phyloP scores from a whole-genome alignment of 2,888 invertebrate species.

The Trimorus sp. region DNA sequence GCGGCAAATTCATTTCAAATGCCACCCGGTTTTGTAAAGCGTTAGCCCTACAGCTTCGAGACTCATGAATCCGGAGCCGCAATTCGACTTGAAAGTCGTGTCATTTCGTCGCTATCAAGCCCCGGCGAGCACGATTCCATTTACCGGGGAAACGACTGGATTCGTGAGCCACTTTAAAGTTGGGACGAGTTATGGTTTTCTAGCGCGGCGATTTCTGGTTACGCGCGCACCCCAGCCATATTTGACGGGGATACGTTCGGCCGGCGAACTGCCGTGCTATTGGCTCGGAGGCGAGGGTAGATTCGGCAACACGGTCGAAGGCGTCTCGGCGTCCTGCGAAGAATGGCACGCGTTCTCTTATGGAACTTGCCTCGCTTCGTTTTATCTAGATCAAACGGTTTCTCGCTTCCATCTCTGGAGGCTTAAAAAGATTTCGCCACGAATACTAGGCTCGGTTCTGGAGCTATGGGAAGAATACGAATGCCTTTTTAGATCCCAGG shows the following conservation, averaged over 20 bases:
- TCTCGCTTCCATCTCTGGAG: slow-evolving; percentile 11
- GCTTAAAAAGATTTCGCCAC: slow-evolving; percentile 2
- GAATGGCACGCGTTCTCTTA: slow-evolving; percentile 78
- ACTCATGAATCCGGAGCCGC: slow-evolving; percentile 56
- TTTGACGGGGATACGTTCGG: slow-evolving; percentile 71
- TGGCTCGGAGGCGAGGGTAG: slow-evolving; percentile 60
- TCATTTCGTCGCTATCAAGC: slow-evolving; percentile 48
- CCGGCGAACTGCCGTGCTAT: slow-evolving; percentile 57
- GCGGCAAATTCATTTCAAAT: slow-evolving; percentile 64
- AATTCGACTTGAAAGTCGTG: slow-evolving; percentile 55
- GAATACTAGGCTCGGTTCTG: too few relatives aligned
- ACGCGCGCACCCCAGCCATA: slow-evolving; percentile 77
- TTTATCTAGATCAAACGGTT: slow-evolving; percentile 8
- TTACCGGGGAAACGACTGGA: slow-evolving; percentile 59
- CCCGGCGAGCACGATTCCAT: slow-evolving; percentile 56
- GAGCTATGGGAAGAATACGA: too few relatives aligned
- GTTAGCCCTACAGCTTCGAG: slow-evolving; percentile 57
- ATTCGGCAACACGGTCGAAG: slow-evolving; percentile 64
- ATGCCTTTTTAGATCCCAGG: too few relatives aligned
- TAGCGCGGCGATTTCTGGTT: slow-evolving; percentile 67
- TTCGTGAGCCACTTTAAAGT: slow-evolving; percentile 71
- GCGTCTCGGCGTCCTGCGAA: slow-evolving; percentile 77
- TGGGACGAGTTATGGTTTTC: slow-evolving; percentile 72
- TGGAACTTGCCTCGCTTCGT: slow-evolving; percentile 41
- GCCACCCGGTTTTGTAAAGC: slow-evolving; percentile 56